Conservation (phyloP, 2,797 vertebrate species). For the Anomalospiza imberbis region DNA sequence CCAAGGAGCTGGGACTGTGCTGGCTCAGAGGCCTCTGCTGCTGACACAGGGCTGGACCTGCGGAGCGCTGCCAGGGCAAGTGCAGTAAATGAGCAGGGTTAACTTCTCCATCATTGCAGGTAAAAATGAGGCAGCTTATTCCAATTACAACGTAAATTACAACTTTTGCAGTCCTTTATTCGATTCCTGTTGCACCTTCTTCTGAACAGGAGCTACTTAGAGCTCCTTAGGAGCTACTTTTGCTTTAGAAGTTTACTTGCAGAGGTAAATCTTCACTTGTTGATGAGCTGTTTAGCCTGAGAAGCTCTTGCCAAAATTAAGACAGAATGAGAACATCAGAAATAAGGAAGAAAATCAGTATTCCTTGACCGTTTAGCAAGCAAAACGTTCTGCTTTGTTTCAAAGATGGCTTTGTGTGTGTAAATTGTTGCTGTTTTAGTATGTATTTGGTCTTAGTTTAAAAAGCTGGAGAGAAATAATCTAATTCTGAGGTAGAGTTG, state of each 20-base stretch:
- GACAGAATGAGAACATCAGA: constrained; percentile 62
- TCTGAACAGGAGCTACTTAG: not conserved
- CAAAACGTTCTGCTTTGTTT: not conserved
- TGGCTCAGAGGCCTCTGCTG: not conserved
- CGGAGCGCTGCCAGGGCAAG: fast-evolving
- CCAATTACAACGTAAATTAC: not conserved
- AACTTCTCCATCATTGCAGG: not conserved
- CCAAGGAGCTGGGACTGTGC: not conserved
- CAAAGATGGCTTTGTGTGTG: not conserved
- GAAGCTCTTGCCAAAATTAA: constrained; percentile 32
- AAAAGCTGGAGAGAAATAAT: not conserved
- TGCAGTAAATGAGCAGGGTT: fast-evolving
- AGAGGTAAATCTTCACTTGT: not conserved
- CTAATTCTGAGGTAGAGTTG: not conserved
- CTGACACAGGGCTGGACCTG: not conserved
- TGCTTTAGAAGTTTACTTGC: not conserved
- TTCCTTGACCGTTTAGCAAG: constrained; percentile 3
- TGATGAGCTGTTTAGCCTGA: not conserved
- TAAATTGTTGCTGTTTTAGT: not conserved
- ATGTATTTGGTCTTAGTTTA: not conserved
- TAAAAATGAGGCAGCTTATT: not conserved
- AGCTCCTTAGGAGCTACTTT: not conserved
- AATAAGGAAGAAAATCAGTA: constrained; percentile 16
- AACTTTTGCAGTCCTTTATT: not conserved
- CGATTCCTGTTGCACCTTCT: not conserved